These are phyloP conservation scores for Rafetus swinhoei DNA, from an alignment of 2,113 vertebrate species.

Conservation along the genomic window DNA sequence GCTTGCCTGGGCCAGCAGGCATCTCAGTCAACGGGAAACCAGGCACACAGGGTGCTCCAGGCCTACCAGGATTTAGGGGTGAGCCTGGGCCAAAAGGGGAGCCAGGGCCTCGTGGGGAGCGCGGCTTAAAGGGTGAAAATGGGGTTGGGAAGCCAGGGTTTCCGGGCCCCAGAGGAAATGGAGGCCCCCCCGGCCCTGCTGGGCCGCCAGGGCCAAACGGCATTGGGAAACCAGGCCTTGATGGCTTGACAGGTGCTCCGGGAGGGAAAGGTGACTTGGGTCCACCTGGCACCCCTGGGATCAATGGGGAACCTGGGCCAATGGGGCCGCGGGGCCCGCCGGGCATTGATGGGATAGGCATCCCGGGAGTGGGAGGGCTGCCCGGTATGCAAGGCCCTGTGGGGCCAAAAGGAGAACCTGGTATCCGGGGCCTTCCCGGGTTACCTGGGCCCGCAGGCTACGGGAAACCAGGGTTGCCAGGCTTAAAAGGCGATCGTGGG, in stretches of 20 bases:
- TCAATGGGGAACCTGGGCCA: conserved; percentile 83
- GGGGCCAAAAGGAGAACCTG: conserved; percentile 92
- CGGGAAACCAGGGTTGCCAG: conserved; percentile 91
- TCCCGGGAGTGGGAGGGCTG: conserved; percentile 86
- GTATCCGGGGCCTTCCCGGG: conserved; percentile 87
- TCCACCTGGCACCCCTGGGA: conserved; percentile 82
- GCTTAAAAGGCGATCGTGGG: conserved; percentile 93
- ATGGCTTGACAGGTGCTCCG: conserved; percentile 86
- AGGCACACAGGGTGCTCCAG: conserved; percentile 88
- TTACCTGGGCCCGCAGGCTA: conserved; percentile 89
- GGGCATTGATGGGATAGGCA: conserved; percentile 86
- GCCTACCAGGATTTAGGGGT: conserved; percentile 87
- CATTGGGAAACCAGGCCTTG: conserved; percentile 88
- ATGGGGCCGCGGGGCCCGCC: conserved; percentile 87
- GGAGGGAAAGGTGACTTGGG: conserved; percentile 91
- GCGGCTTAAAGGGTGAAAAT: conserved; percentile 91
- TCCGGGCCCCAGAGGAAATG: conserved; percentile 86
- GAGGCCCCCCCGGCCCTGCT: conserved; percentile 84
- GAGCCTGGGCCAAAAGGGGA: conserved; percentile 90
- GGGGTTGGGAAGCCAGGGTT: conserved; percentile 92
- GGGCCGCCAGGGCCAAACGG: conserved; percentile 81
- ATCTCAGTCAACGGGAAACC: conserved; percentile 96
- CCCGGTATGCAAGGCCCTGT: conserved; percentile 86
- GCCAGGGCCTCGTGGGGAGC: conserved; percentile 86
- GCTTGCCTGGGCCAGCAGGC: conserved; percentile 93